Evolutionary conservation across 2,888 invertebrate genomes (phyloP), one percentile per base, ranked within the genome.

Genomic region (Brenthis ino): DNA sequence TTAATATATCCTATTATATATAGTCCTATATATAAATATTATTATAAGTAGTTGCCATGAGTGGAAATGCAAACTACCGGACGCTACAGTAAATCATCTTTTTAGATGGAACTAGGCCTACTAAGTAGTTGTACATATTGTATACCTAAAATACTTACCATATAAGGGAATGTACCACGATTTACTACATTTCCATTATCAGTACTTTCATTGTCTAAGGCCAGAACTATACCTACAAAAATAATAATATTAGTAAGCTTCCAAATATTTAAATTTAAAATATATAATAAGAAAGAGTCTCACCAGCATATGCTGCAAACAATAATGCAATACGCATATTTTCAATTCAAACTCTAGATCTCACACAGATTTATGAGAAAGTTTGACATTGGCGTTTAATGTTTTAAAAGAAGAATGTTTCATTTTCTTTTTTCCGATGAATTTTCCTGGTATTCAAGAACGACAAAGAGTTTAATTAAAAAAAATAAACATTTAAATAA

Each of bases 371-470:
- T 20, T 28, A 61, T 20, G 14, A 28, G 4, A 61, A 24, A 61
- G 14, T n/a, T 56, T 63, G 60, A 37, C 48, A 51, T 56, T 82
- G 83, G 83, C 83, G 77, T 77, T 74, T 79, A 75, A 73, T 80
- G 68, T 76, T 79, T 79, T 78, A 81, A 90, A 91, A 88, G 86
- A 88, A 85, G 91, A 91, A 89, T 85, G 69, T 54, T 33, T 70
- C 61, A 70, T 72, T 63, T 70, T 70, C 70, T 76, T 76, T 68
- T 58, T 16, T 61, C 57, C 55, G 28, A 33, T 57, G 13, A 51
- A 24, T 50, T 47, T 53, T 33, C 53, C 51, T 60, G 50, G 55
- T 54, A 12, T 11, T 43, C 16, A 69, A 43, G 37, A 43, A 43
- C 37, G 11, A 11, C 37, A 43, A 43, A 43, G 37, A 43, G 37